phyloP scores from a whole-genome alignment of 2,113 vertebrate genomes.

The Struthidea cinerea region DNA sequence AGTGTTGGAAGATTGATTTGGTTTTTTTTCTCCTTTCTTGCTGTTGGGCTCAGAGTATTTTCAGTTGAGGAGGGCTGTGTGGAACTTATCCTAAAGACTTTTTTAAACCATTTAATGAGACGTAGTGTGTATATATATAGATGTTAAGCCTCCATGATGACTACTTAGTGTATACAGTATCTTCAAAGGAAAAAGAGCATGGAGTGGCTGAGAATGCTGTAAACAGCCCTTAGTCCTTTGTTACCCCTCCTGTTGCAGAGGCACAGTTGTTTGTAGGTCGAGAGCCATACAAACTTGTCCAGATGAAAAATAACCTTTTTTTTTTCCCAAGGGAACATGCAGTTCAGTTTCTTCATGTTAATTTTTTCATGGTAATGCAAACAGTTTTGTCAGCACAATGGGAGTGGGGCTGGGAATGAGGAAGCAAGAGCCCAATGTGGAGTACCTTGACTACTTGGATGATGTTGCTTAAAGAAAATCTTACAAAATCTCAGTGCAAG shows the following conservation, averaged over 20 bases:
- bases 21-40: not conserved
- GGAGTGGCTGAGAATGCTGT: not conserved
- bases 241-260: not conserved
- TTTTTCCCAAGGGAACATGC: not conserved
- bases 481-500: not conserved
- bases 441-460: not conserved
- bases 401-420: not conserved
- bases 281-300: not conserved
- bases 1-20: not conserved
- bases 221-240: not conserved
- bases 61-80: not conserved
- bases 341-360: not conserved
- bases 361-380: not conserved
- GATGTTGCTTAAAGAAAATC: not conserved
- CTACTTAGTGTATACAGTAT: not conserved
- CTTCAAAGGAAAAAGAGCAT: not conserved
- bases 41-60: not conserved
- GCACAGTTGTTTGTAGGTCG: not conserved
- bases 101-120: not conserved
- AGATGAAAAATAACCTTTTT: not conserved
- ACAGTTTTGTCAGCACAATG: not conserved
- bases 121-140: not conserved
- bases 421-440: not conserved
- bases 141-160: not conserved
- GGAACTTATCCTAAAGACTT: not conserved